phyloP scores from a whole-genome alignment of 2,797 vertebrate genomes.

The Muscicapa striata region DNA sequence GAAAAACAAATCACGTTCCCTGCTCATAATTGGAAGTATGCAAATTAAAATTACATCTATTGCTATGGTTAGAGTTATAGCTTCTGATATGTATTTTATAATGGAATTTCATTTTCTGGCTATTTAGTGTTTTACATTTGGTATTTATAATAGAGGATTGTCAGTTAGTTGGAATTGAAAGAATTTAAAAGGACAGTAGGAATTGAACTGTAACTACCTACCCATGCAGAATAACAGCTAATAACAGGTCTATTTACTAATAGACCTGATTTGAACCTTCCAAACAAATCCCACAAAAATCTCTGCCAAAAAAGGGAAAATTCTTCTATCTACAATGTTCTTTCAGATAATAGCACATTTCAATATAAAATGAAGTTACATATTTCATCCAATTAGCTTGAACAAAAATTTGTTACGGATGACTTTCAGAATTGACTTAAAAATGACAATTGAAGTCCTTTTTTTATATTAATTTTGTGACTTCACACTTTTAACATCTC shows the following conservation, averaged over 20 bases:
- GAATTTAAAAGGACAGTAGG: neutral
- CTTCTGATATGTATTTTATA: neutral
- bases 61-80: neutral
- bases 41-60: neutral
- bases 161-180: constrained; percentile 5
- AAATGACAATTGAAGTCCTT: neutral
- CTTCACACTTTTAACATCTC: neutral
- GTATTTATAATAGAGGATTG: neutral
- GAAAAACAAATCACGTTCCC: neutral
- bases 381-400: neutral
- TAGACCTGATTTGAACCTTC: neutral
- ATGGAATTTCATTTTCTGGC: constrained; percentile 16
- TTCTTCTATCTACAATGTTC: neutral
- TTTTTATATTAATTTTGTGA: neutral
- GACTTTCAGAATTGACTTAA: neutral
- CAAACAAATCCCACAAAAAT: neutral
- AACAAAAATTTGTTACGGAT: neutral
- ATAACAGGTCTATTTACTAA: neutral
- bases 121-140: constrained; percentile 18
- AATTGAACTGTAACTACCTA: neutral
- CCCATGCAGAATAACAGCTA: neutral
- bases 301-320: neutral
- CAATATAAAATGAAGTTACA: neutral
- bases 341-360: neutral
- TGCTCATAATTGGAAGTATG: neutral